Evolutionary conservation across 2,797 vertebrate species (phyloP).

Genomic region (Pelodytes ibericus): DNA sequence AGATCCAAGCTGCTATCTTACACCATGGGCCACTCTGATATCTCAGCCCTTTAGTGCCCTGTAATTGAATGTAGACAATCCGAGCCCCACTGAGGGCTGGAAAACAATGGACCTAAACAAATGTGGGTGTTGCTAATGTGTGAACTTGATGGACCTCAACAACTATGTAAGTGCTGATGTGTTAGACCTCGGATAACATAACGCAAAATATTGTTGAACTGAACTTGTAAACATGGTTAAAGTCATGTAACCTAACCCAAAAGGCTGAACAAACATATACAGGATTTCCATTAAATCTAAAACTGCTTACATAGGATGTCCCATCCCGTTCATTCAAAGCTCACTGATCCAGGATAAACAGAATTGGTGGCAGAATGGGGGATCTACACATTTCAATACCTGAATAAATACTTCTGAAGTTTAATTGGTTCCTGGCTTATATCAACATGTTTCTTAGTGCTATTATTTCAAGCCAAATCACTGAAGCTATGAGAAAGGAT

Average conservation of each 20-base stretch:
- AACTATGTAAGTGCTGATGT: no score
- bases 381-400: no score
- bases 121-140: no score
- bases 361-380: background rate
- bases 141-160: no score
- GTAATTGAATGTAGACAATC: background rate
- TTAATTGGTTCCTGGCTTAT: no score
- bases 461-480: no score
- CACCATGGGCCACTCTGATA: background rate
- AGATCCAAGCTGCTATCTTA: background rate
- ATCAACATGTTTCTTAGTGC: no score
- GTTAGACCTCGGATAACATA: background rate
- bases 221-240: no score
- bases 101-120: background rate
- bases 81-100: background rate
- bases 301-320: background rate
- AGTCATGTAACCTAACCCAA: background rate
- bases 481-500: no score
- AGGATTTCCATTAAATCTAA: slow-evolving; percentile 6
- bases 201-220: background rate
- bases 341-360: background rate
- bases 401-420: no score
- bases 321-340: background rate
- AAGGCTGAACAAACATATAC: background rate
- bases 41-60: background rate